Evolutionary conservation across 2,888 invertebrate genomes (phyloP), one percentile per base, ranked within the genome.

Genomic region (Trichopoda pennipes): DNA sequence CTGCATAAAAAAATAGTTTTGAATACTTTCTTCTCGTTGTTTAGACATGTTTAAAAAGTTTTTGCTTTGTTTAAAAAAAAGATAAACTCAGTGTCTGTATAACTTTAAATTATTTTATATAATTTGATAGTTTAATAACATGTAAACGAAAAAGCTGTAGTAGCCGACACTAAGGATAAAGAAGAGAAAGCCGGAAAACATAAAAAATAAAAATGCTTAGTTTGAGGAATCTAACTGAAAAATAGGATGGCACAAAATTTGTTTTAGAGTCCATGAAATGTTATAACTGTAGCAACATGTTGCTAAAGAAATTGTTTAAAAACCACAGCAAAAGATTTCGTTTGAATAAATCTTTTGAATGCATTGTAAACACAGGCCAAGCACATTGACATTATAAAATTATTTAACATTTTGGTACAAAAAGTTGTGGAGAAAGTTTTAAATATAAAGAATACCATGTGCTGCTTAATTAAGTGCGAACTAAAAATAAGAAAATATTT

Each of bases 71-170:
- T 1, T 7, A 28, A 28, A 28, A 28, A 28, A 6, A 28, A 28
- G 28, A 44, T 28, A 70, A 60, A 10, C 28, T 23, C 49, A 23
- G 17, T 23, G 44, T 44, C 61, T 64, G 56, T 72, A 12, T 44
- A 64, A 78, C 42, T 64, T 70, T 70, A 14, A 60, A 72, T 64
- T 72, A 63, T 58, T 58, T 66, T 42, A 21, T n/a, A 72, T 66
- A 64, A 72, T 72, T 64, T 72, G 70, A 51, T 70, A 78, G 64
- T 38, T 58, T 35, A 64, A 72, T 23, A 72, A 49, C 70, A 23
- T 8, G 28, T 38, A 56, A 70, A 47, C n/a, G n/a, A 17, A 42
- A 28, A 55, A 73, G 21, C 66, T 66, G n/a, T 51, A 28, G 19
- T 12, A 28, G 55, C 1, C 4, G n/a, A 28, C 55, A 28, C 14